Percentiles rank a stretch among this genome's conserved stretches.
Evolutionary conservation across 2,888 invertebrate genomes (phyloP).

Genomic region (Nomada lathburiana): DNA sequence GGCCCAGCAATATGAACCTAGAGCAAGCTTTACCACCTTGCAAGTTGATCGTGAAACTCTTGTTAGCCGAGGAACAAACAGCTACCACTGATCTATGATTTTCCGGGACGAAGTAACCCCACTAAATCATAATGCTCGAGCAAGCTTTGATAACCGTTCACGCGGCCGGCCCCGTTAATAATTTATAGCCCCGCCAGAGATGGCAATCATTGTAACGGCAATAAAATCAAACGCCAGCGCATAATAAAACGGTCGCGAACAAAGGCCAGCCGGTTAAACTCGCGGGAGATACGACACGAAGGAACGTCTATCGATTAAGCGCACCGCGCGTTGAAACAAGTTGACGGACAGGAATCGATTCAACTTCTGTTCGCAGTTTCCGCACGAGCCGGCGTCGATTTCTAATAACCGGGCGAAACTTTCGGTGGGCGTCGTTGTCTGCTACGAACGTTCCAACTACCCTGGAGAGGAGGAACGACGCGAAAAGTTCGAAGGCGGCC

Average conservation of each 20-base stretch:
- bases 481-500: no score
- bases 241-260: not conserved
- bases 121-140: not conserved
- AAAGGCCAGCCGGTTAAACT: not conserved
- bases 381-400: not conserved
- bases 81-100: not conserved
- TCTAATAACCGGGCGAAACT: not conserved
- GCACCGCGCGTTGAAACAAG: no score
- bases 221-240: slow-evolving; percentile 20
- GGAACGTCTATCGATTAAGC: not conserved
- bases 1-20: not conserved
- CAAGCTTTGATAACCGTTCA: not conserved
- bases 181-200: slow-evolving; percentile 10
- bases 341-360: not conserved
- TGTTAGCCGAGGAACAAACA: not conserved
- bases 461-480: no score
- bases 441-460: not conserved
- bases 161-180: not conserved
- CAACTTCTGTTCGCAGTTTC: not conserved
- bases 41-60: not conserved
- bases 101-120: not conserved
- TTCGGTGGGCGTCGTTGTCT: not conserved
- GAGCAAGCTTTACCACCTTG: not conserved
- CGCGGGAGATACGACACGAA: not conserved
- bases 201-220: not conserved